Evolutionary conservation across 2,888 invertebrate species (phyloP).

Genomic region (Linyphia triangularis): DNA sequence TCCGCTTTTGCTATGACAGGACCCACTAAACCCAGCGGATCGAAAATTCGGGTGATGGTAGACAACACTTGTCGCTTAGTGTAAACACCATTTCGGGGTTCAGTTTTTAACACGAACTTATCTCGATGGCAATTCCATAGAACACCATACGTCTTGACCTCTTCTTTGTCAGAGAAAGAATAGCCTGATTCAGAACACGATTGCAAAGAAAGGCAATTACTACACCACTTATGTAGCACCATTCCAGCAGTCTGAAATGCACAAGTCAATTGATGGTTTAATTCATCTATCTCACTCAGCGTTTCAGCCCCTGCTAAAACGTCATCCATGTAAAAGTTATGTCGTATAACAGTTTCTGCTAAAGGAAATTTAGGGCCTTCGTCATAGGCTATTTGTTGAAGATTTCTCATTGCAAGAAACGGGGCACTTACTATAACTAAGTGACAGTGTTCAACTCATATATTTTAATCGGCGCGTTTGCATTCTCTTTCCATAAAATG

Average conservation of each 20-base stretch:
- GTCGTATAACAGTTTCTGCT: background rate
- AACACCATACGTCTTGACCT: background rate
- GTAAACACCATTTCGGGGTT: background rate
- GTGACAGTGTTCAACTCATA: background rate
- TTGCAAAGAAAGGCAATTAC: background rate
- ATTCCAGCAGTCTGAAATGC: background rate
- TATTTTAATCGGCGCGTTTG: background rate
- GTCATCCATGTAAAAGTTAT: constrained; percentile 18
- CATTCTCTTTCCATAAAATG: background rate
- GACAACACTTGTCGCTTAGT: constrained; percentile 8
- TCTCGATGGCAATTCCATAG: background rate
- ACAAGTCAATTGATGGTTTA: background rate
- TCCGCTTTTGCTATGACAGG: constrained; percentile 4
- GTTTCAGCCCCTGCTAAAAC: background rate
- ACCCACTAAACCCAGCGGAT: background rate
- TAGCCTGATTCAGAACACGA: background rate
- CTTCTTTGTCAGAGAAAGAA: background rate
- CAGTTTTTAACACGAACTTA: background rate
- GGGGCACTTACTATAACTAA: constrained; percentile 12
- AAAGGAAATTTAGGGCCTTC: background rate
- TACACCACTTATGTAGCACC: background rate
- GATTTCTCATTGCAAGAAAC: background rate
- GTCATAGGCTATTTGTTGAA: background rate
- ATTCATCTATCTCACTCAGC: background rate
- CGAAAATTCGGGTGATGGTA: background rate